Evolutionary conservation across 1,140 invertebrate species (phyloP).

Genomic region (Trichomalopsis sarcophagae): DNA sequence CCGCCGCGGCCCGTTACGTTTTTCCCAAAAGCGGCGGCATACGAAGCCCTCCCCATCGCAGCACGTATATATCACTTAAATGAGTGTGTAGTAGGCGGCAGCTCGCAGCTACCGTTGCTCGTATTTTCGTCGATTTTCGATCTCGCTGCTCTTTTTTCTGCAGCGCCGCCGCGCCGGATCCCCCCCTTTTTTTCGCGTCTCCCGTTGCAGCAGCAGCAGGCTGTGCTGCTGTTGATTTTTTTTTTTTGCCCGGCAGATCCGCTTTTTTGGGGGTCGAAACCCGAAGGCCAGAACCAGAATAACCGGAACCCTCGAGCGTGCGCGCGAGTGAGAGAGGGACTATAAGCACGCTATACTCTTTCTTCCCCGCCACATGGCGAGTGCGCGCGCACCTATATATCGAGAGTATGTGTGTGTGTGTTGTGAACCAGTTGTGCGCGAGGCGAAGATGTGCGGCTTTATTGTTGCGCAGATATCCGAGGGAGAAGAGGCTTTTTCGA

Average conservation of each 20-base stretch:
- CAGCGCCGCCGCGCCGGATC: background rate
- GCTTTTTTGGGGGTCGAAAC: constrained; percentile 60
- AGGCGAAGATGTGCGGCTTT: background rate
- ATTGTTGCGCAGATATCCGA: background rate
- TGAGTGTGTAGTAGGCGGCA: background rate
- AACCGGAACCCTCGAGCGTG: constrained; percentile 58
- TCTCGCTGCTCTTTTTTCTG: constrained; percentile 24
- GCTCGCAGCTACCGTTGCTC: constrained; percentile 16
- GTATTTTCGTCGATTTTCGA: constrained; percentile 46
- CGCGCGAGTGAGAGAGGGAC: constrained; percentile 7
- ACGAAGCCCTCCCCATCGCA: background rate
- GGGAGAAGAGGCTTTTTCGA: background rate
- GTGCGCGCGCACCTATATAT: background rate
- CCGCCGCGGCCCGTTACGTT: background rate
- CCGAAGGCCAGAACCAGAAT: constrained; percentile 63
- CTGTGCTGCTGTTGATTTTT: constrained; percentile 3
- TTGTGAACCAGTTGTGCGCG: background rate
- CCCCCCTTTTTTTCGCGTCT: constrained; percentile 11
- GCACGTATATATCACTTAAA: background rate
- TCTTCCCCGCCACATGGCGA: background rate
- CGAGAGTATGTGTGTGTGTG: background rate
- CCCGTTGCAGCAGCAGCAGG: background rate
- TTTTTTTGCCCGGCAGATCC: constrained; percentile 38
- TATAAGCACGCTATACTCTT: constrained; percentile 5
- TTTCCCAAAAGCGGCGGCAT: background rate